These are phyloP conservation scores for Sclerodermus sp. DNA, from an alignment of 2,888 invertebrate species.

Conservation along the genomic window DNA sequence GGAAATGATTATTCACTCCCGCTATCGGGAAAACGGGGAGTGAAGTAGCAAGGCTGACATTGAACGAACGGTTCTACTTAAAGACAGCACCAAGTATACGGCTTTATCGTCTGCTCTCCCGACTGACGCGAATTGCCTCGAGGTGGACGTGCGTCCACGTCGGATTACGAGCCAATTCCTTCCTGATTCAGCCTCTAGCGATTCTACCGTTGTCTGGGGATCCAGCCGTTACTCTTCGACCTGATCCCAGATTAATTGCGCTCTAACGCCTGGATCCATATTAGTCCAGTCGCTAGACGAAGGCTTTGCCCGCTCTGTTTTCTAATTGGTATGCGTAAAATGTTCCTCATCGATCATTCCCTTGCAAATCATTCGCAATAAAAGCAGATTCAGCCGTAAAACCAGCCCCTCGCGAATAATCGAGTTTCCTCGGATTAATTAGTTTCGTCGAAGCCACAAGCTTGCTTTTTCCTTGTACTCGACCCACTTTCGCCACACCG, in stretches of 20 bases:
- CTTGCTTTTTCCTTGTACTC: too few relatives aligned
- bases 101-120: constrained; percentile 27
- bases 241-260: not conserved
- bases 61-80: constrained; percentile 47
- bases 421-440: too few relatives aligned
- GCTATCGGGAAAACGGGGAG: not conserved
- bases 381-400: too few relatives aligned
- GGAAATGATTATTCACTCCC: constrained; percentile 50
- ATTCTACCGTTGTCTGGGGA: not conserved
- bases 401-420: too few relatives aligned
- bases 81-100: constrained; percentile 23
- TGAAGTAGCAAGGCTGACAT: constrained; percentile 33
- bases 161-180: constrained; percentile 27
- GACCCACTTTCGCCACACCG: too few relatives aligned
- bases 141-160: constrained; percentile 18
- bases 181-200: constrained; percentile 1
- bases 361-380: too few relatives aligned
- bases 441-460: too few relatives aligned
- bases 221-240: not conserved
- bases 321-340: too few relatives aligned
- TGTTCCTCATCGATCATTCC: too few relatives aligned
- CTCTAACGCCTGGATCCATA: not conserved
- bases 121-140: constrained; percentile 16
- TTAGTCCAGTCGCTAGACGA: too few relatives aligned
- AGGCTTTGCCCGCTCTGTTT: too few relatives aligned